Percentiles rank a stretch among this genome's conserved stretches.
Evolutionary conservation across 2,113 vertebrate species (phyloP).

Genomic region (Erythrolamprus reginae): DNA sequence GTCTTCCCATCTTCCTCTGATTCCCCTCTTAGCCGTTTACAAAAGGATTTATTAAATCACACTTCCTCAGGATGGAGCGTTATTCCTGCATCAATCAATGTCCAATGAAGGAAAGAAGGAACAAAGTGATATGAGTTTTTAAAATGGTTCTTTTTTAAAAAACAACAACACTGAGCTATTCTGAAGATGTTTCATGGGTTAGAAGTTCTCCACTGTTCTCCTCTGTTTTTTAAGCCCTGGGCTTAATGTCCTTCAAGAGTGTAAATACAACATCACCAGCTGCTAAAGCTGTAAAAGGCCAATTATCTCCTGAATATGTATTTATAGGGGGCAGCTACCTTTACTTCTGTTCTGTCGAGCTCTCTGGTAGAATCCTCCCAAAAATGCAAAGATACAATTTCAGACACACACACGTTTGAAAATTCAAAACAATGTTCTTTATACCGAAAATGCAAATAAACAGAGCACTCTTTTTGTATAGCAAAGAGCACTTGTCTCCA

Average conservation of each 20-base stretch:
- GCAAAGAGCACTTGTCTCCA: too few relatives aligned
- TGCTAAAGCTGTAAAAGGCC: neutral
- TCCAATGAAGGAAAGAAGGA: conserved; percentile 27
- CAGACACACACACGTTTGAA: too few relatives aligned
- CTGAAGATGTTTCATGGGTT: conserved; percentile 48
- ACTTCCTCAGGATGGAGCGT: neutral
- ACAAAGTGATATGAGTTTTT: conserved; percentile 50
- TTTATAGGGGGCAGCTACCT: neutral
- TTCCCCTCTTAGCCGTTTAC: neutral
- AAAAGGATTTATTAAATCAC: neutral
- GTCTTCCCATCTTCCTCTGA: neutral
- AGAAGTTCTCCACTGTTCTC: conserved; percentile 19
- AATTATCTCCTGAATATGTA: conserved; percentile 25
- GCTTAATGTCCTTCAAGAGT: conserved; percentile 39
- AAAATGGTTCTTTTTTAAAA: conserved; percentile 39
- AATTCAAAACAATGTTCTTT: too few relatives aligned
- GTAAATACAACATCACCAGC: conserved; percentile 33
- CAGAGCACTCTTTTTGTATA: too few relatives aligned
- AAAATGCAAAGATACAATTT: too few relatives aligned
- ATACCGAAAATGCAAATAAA: too few relatives aligned
- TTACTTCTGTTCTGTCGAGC: too few relatives aligned
- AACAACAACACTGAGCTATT: neutral
- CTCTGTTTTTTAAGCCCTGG: conserved; percentile 40
- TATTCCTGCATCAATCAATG: conserved; percentile 36
- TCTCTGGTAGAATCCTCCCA: too few relatives aligned